phyloP scores from a whole-genome alignment of 1,140 invertebrate species.

The Psix sp. region DNA sequence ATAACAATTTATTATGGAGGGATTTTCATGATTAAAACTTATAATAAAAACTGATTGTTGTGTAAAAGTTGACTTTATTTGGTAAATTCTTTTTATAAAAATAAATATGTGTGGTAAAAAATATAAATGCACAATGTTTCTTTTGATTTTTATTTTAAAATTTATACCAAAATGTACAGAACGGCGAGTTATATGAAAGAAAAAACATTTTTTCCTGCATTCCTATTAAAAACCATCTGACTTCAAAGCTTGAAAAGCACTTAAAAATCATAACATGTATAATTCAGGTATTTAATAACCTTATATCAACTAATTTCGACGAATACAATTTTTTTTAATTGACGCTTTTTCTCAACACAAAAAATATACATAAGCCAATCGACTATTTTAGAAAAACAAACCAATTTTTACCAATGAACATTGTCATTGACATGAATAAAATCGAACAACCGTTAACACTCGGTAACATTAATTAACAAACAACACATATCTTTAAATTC shows the following conservation, averaged over 20 bases:
- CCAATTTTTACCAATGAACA: no score
- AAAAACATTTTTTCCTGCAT: slow-evolving; percentile 35
- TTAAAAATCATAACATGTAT: slow-evolving; percentile 44
- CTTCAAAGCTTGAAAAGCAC: slow-evolving; percentile 41
- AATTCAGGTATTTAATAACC: slow-evolving; percentile 31
- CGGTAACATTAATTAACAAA: no score
- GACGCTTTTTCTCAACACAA: slow-evolving; percentile 28
- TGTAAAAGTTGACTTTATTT: no score
- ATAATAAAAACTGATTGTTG: no score
- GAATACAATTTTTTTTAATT: slow-evolving; percentile 38
- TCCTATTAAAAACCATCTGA: slow-evolving; percentile 39
- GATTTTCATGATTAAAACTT: no score
- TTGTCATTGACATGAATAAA: background rate
- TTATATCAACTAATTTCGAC: slow-evolving; percentile 42
- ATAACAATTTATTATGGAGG: no score
- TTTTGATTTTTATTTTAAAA: slow-evolving; percentile 51
- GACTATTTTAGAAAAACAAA: no score
- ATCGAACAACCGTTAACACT: background rate
- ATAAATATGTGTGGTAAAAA: no score
- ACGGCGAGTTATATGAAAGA: slow-evolving; percentile 31
- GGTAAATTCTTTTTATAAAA: no score
- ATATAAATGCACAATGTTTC: no score
- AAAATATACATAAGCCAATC: slow-evolving; percentile 1
- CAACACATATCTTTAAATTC: no score
- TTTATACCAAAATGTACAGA: slow-evolving; percentile 42